A percentile compares a stretch with the other conserved stretches of the same genome.
Conservation (phyloP, 1,140 invertebrate species). For the Micrasema longulum region DNA sequence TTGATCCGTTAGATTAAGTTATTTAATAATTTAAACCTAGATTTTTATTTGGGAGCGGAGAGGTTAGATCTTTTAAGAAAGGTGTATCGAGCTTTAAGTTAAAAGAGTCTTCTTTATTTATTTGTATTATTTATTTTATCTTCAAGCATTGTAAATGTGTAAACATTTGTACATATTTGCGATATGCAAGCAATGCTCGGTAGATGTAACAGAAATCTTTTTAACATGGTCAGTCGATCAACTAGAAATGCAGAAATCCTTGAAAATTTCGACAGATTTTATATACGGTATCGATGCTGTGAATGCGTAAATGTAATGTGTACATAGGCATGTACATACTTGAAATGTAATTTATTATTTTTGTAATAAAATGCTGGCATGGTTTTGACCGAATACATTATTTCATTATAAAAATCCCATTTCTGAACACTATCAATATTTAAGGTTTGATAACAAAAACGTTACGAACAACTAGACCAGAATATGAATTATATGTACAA, state of each 20-base stretch:
- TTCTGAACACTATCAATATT: too few species aligned
- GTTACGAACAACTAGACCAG: too few species aligned
- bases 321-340: conserved; percentile 41
- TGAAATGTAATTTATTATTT: conserved; percentile 47
- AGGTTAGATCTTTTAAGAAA: background rate
- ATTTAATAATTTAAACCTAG: background rate
- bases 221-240: conserved; percentile 23
- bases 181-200: background rate
- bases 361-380: conserved; percentile 41
- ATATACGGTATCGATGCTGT: conserved; percentile 22
- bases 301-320: conserved; percentile 39
- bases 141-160: background rate
- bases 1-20: conserved; percentile 28
- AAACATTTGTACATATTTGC: background rate
- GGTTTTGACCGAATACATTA: conserved; percentile 6
- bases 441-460: too few species aligned
- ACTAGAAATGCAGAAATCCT: conserved; percentile 27
- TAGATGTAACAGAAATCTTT: background rate
- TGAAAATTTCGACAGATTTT: conserved; percentile 40
- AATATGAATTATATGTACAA: too few species aligned
- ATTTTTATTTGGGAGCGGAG: background rate
- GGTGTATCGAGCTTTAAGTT: background rate
- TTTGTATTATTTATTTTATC: background rate
- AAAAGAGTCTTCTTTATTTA: background rate
- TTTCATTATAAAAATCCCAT: background rate